These are phyloP conservation scores for Trachelus troglodyta DNA, from an alignment of 2,888 invertebrate genomes.

Conservation along the genomic window DNA sequence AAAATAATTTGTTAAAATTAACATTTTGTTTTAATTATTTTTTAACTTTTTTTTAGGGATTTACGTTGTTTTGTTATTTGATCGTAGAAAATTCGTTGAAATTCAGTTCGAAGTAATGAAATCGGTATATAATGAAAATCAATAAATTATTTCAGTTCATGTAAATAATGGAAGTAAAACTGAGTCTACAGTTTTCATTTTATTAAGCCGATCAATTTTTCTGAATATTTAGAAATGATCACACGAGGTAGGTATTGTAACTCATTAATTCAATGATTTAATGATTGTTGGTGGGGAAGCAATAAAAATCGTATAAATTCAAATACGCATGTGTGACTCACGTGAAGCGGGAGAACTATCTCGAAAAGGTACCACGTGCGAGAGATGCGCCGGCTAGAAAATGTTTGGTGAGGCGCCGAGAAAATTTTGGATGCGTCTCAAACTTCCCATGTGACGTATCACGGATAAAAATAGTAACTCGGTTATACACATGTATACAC, in stretches of 20 bases:
- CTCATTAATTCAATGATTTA: background rate
- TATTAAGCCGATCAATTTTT: background rate
- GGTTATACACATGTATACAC: background rate
- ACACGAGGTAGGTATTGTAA: background rate
- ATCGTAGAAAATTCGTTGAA: too few species aligned
- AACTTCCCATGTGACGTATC: background rate
- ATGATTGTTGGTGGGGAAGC: background rate
- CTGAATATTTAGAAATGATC: background rate
- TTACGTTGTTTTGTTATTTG: background rate
- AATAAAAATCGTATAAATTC: background rate
- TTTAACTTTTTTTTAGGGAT: background rate
- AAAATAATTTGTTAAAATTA: background rate
- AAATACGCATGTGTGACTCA: background rate
- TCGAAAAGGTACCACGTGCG: background rate
- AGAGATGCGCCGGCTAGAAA: slow-evolving; percentile 9
- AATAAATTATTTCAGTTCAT: background rate
- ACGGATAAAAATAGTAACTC: background rate
- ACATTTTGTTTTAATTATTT: background rate
- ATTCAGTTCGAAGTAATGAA: background rate
- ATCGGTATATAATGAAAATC: background rate
- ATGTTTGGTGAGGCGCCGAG: slow-evolving; percentile 8
- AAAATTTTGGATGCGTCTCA: slow-evolving; percentile 8
- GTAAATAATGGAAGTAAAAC: background rate
- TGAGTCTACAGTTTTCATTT: too few species aligned
- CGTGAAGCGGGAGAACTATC: background rate